These are phyloP conservation scores for Caenorhabditis briggsae DNA, from an alignment of 1,140 invertebrate genomes.

Conservation along the genomic window DNA sequence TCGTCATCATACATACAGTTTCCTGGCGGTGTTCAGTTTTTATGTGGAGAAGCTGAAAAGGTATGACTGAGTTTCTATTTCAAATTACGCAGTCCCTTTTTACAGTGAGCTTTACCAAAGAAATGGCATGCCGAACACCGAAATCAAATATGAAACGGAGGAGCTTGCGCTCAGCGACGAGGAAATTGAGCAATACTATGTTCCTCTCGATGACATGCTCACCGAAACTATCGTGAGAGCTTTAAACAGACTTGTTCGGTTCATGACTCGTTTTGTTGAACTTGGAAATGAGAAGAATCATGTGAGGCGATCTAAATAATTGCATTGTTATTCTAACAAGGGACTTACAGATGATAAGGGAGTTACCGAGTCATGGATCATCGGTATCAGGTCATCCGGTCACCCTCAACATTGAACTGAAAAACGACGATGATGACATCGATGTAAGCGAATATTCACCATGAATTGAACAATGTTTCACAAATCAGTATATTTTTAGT, in stretches of 20 bases:
- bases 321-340: background rate
- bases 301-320: background rate
- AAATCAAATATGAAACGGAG: background rate
- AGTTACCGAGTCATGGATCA: constrained; percentile 22
- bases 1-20: constrained; percentile 14
- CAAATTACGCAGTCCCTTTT: background rate
- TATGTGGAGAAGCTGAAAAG: constrained; percentile 37
- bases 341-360: constrained; percentile 17
- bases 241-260: constrained; percentile 25
- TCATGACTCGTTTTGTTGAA: constrained; percentile 39
- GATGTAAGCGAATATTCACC: background rate
- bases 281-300: constrained; percentile 43
- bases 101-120: constrained; percentile 38
- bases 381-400: constrained; percentile 10
- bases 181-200: constrained; percentile 16
- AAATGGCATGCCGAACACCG: background rate
- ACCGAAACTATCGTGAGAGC: background rate
- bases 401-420: constrained; percentile 23
- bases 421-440: constrained; percentile 35
- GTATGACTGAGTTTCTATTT: background rate
- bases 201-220: constrained; percentile 2
- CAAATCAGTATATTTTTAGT: constrained; percentile 17
- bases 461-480: background rate
- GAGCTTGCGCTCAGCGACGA: background rate
- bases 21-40: constrained; percentile 32